phyloP scores from a whole-genome alignment of 2,797 vertebrate genomes.

The Phaenicophaeus curvirostris region DNA sequence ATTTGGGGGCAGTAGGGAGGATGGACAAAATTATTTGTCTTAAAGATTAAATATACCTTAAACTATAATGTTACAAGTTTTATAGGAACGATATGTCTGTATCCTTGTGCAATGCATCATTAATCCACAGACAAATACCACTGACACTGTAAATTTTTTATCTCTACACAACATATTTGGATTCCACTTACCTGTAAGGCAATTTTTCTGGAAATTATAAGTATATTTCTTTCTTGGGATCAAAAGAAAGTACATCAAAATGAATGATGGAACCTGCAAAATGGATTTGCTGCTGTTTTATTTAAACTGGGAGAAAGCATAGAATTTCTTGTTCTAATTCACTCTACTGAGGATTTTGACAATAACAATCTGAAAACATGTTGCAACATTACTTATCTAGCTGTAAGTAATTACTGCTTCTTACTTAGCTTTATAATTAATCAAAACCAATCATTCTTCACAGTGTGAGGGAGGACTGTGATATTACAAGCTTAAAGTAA shows the following conservation, averaged over 20 bases:
- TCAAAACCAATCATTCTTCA: conserved; percentile 11
- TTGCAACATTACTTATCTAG: conserved; percentile 9
- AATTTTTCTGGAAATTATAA: conserved; percentile 70
- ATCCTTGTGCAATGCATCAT: conserved; percentile 64
- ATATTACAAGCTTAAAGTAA: neutral
- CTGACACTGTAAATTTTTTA: conserved; percentile 67
- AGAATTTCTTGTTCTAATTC: conserved; percentile 30
- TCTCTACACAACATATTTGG: conserved; percentile 71
- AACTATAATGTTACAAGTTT: conserved; percentile 66
- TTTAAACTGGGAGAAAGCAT: neutral
- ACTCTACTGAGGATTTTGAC: neutral
- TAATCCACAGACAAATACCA: conserved; percentile 64
- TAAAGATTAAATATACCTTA: conserved; percentile 79
- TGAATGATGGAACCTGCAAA: conserved; percentile 57
- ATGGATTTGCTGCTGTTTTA: conserved; percentile 52
- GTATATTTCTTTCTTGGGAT: conserved; percentile 60
- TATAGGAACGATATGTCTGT: conserved; percentile 61
- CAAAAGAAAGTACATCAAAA: conserved; percentile 61
- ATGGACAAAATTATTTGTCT: conserved; percentile 75
- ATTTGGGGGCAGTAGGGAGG: conserved; percentile 6
- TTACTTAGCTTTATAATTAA: neutral
- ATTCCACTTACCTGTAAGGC: conserved; percentile 63
- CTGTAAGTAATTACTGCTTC: neutral
- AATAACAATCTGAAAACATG: conserved; percentile 29
- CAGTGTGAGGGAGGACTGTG: neutral